These are phyloP conservation scores for Morpho achilles DNA, from an alignment of 2,888 invertebrate genomes.

Conservation along the genomic window DNA sequence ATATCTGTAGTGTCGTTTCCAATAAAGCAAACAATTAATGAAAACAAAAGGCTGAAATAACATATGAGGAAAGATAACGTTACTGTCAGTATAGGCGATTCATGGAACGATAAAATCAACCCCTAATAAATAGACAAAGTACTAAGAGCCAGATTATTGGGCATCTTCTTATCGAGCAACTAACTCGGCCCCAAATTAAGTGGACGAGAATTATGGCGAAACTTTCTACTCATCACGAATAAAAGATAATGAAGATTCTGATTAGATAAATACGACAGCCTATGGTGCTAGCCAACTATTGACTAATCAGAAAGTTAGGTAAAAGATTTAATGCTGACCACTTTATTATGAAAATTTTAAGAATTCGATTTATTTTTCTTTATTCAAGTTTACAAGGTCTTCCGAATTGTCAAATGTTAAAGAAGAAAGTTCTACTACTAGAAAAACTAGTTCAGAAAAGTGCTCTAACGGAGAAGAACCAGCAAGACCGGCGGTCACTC, in stretches of 20 bases:
- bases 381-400: too few species aligned
- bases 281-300: slow-evolving; percentile 26
- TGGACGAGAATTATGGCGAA: slow-evolving; percentile 69
- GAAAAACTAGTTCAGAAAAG: too few species aligned
- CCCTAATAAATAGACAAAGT: slow-evolving; percentile 63
- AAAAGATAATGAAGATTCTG: slow-evolving; percentile 69
- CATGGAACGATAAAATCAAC: slow-evolving; percentile 58
- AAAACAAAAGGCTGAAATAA: slow-evolving; percentile 30
- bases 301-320: slow-evolving; percentile 21
- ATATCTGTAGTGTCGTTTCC: too few species aligned
- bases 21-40: too few species aligned
- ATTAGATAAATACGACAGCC: slow-evolving; percentile 65
- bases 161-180: slow-evolving; percentile 62
- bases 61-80: slow-evolving; percentile 60
- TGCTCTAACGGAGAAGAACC: too few species aligned
- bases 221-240: slow-evolving; percentile 63
- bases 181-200: slow-evolving; percentile 68
- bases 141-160: slow-evolving; percentile 63
- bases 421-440: background rate
- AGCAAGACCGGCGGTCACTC: too few species aligned
- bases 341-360: background rate
- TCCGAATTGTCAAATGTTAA: too few species aligned
- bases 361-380: too few species aligned
- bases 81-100: slow-evolving; percentile 52
- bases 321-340: slow-evolving; percentile 16